A percentile compares a stretch with the other conserved stretches of the same genome.
These are phyloP conservation scores for Sus scrofa DNA, from an alignment of 2,113 vertebrate genomes.

Conservation along the genomic window DNA sequence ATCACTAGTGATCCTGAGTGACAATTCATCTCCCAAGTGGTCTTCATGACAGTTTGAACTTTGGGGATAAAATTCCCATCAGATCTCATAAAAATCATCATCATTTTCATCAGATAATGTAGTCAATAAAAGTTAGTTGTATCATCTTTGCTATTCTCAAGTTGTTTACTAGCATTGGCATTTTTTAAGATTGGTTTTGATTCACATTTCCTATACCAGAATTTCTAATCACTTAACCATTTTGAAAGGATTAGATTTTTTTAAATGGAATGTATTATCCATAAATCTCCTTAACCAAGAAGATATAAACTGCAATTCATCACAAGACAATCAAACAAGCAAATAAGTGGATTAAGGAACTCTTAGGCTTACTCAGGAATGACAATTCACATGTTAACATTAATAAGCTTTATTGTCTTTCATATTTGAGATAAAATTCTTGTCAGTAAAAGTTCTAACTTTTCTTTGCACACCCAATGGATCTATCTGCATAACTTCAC, in stretches of 20 bases:
- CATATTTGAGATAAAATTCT: constrained; percentile 59
- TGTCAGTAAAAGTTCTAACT: neutral
- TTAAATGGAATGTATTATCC: constrained; percentile 67
- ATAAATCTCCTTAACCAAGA: constrained; percentile 72
- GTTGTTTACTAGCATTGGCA: constrained; percentile 52
- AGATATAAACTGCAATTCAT: constrained; percentile 56
- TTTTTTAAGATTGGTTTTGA: constrained; percentile 63
- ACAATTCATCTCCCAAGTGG: constrained; percentile 36
- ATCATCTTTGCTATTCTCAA: constrained; percentile 1
- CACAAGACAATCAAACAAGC: constrained; percentile 60
- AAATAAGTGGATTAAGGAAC: constrained; percentile 58
- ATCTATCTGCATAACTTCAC: neutral
- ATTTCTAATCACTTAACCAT: constrained; percentile 76
- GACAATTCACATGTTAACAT: constrained; percentile 50
- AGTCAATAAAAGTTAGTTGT: constrained; percentile 41
- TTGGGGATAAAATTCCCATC: constrained; percentile 2
- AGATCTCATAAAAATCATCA: constrained; percentile 27
- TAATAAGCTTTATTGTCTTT: constrained; percentile 15
- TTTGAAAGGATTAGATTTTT: constrained; percentile 69
- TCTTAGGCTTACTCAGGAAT: constrained; percentile 40
- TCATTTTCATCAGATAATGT: constrained; percentile 40
- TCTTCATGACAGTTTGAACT: constrained; percentile 41
- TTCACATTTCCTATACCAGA: constrained; percentile 68
- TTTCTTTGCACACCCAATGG: neutral
- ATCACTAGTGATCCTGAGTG: constrained; percentile 20